Base-by-base conservation (phyloP, 2,113 vertebrate genomes). In the Theristicus caerulescens region DNA sequence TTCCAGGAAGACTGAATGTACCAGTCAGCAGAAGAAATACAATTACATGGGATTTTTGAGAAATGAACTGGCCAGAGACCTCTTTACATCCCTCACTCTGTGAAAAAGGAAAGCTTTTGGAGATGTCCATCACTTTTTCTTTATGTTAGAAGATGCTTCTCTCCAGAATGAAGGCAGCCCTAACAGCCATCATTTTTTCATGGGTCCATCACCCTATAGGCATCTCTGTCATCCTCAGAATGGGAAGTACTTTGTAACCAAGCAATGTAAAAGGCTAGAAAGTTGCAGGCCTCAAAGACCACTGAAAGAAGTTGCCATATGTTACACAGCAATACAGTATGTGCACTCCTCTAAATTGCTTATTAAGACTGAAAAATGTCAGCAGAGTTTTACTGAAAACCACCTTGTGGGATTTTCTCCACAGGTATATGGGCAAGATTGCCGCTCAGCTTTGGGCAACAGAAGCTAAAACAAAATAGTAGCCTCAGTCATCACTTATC, bases 141-240 rank as follows among this genome's bases (percentile, higher is more conserved):
- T 61, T 76, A 22, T 61, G 49, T 67, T 54, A 64, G 51, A 84
- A 62, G 32, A n/a, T 55, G 17, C 13, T 79, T 57, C 24, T 64
- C 34, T 89, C n/a, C 26, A 72, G 51, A 81, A 42, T 2, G 9
- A 81, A 92, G 42, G 55, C 40, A 93, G 51, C 7, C 54, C 55
- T 55, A 54, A 46, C 6, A 61, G 55, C 18, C 0, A 0, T 16
- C 3, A 0, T 3, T 20, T 70, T 66, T 86, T 42, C 44, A 11
- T 26, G 25, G 6, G 6, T 42, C 11, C 34, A 40, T 51, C 44
- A 44, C 20, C 62, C 44, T 38, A 3, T 29, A 78, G 72, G 27
- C 47, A 52, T n/a, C 58, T 71, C 34, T 44, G 17, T 16, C 21
- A 36, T 36, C 44, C 36, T 74, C 51, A 69, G 27, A 36, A 57